phyloP scores from a whole-genome alignment of 2,113 vertebrate genomes.

The Mesoclemmys tuberculata region DNA sequence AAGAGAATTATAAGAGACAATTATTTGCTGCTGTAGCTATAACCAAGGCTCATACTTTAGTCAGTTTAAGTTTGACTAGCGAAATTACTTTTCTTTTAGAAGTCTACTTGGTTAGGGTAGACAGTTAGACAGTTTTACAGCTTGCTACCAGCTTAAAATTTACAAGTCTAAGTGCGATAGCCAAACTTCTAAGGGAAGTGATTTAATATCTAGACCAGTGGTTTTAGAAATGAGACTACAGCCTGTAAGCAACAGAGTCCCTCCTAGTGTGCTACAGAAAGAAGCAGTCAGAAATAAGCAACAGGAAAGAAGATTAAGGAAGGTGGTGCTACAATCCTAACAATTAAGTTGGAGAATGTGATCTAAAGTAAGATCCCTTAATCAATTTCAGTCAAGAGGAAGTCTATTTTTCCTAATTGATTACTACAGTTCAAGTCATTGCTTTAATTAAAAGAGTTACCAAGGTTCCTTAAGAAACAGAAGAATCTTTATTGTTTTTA shows the following conservation, averaged over 20 bases:
- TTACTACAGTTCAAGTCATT: conserved; percentile 1
- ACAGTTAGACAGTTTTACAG: not conserved
- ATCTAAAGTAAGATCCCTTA: not conserved
- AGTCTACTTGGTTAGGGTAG: not conserved
- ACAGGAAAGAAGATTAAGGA: not conserved
- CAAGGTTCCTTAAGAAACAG: conserved; percentile 80
- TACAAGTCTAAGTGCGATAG: not conserved
- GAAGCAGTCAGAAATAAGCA: not conserved
- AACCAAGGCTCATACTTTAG: not conserved
- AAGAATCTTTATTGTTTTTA: conserved; percentile 82
- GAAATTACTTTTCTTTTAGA: not conserved
- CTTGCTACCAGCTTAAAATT: not conserved
- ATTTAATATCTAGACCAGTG: not conserved
- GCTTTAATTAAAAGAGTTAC: conserved; percentile 73
- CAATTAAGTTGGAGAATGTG: not conserved
- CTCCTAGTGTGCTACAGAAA: not conserved
- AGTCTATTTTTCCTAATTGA: not conserved
- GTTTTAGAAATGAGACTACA: not conserved
- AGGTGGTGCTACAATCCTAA: conserved; percentile 7
- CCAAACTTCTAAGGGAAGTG: not conserved
- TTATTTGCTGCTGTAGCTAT: not conserved
- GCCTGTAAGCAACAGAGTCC: not conserved
- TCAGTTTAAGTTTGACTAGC: not conserved
- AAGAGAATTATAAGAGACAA: not conserved
- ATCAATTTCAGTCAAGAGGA: not conserved